Evolutionary conservation across 2,797 vertebrate genomes (phyloP), one percentile per base, ranked within the genome.

Genomic region (Lerista edwardsae): DNA sequence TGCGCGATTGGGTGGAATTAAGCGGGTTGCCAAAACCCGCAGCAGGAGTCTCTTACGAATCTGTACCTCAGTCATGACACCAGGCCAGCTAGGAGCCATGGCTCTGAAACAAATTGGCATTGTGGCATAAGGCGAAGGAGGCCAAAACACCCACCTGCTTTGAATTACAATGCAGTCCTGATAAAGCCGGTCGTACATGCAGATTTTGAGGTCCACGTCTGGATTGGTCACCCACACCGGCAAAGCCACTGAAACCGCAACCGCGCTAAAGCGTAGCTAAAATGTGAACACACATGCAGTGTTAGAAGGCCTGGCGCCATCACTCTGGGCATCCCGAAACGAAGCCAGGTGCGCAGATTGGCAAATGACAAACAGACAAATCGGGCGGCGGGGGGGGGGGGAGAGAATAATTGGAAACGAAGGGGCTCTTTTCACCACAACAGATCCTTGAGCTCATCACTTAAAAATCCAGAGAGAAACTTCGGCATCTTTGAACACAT

Each of bases 191-290:
- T 98, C 96, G 5, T 97, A 98, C 95, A 95, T 96, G 94, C 98
- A 99, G 90, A 99, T 98, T 95, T 96, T 98, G 21, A 99, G 93
- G 88, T 99, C 97, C 27, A 98, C 64, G 3, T 27, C 96, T 68
- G 97, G 95, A 65, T 92, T 92, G n/a, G 94, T 91, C 85, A 98
- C 95, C 96, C 97, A 98, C 29, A 99, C 96, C 0, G 98, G 98
- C 78, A 97, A 86, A 0, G 95, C 95, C 29, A 95, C 2, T 0
- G 96, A 96, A 29, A 95, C 59, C 0, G 97, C 98, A 0, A 7
- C 23, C 62, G 94, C 97, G 39, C 93, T 95, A 86, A 99, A 95
- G 78, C 34, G 55, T 78, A 96, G 57, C 96, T 96, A 78, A 55
- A 55, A 55, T 57, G 41, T 65, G 85, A 1, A 64, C 0, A 84